Evolutionary conservation across 2,888 invertebrate genomes (phyloP), one percentile per base, ranked within the genome.

Genomic region (Eurytoma californica): DNA sequence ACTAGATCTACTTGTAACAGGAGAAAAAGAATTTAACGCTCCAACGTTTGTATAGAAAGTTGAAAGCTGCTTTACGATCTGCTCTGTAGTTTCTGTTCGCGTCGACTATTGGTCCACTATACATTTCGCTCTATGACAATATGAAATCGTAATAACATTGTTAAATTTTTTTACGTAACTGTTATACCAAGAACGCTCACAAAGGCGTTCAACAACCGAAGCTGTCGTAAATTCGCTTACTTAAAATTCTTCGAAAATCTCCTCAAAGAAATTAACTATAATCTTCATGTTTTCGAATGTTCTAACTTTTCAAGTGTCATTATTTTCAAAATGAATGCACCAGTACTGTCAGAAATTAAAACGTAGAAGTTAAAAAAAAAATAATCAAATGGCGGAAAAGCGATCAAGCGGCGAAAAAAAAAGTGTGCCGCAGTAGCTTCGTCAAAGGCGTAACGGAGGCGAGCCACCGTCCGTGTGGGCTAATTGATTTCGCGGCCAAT

Each of bases 401-500:
- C 39, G n/a, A 63, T 47, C 39, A 47, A 13, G 18, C 63, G 63
- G n/a, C 9, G 61, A 9, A 51, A 63, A 70, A 67, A 57, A 18
- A 72, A 77, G 28, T 39, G 20, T 66, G 66, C 39, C 58, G 24
- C 24, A 65, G 58, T 58, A 30, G 39, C 20, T 30, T 77, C 70
- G 77, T 51, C 47, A 72, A 72, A 72, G 13, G 18, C n/a, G 58
- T 24, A 28, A 18, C 53, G 67, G 30, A 47, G 16, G 39, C 66
- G 16, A n/a, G 9, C 7, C 57, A 5, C 57, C 12, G 57, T 16
- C n/a, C 49, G 13, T 51, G 13, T 30, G 57, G 65, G 55, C 3
- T 79, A 79, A 79, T 79, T 79, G 74, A 79, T 74, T 74, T 79
- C 51, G 69, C 57, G 69, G 20, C 65, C 79, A 79, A 74, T 79